Base-by-base conservation (phyloP, 92 coral and sea anemone species). In the Paragorgia papillata region DNA sequence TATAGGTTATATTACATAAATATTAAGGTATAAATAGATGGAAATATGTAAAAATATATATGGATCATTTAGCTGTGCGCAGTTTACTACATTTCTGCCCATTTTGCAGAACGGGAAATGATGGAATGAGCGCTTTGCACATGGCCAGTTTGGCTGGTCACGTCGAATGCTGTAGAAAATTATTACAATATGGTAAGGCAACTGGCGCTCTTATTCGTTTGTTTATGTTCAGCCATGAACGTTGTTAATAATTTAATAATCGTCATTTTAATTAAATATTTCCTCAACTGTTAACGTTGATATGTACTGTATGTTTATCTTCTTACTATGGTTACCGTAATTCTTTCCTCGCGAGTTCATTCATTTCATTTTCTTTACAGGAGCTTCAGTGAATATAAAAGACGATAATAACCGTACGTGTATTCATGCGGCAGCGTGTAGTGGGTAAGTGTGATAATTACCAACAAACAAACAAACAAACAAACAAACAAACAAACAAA, bases 391-490 rank as follows among this genome's bases (percentile, higher is more conserved):
- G 8, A 86, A 89, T 80, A 86, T 84, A 28, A 69, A 79, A 76
- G 97, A 94, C 69, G 82, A 82, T 33, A 88, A 91, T 62, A 90
- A 92, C 66, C 83, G 96, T 37, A 94, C 98, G 15, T 86, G 96
- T 78, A 69, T 91, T 57, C 98, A 94, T 78, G 87, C 95, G 76
- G 98, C 98, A 24, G 98, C 98, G 20, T 90, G 97, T 50, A 94
- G 98, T 80, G 98, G 98, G 98, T 94, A 53, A 67, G 98, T 83
- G 14, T 8, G 40, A 19, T 6, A 21, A 22, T 56, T 10, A 56
- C 21, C 62, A 28, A 7, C 17, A 9, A 46, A 7, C 15, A 7
- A 46, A 15, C 10, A 37, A 37, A 37, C 43, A n/a, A n/a, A n/a
- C n/a, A n/a, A n/a, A n/a, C n/a, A n/a, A n/a, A n/a, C n/a, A n/a